Conservation (phyloP, 2,797 vertebrate species). For the Dallia pectoralis region DNA sequence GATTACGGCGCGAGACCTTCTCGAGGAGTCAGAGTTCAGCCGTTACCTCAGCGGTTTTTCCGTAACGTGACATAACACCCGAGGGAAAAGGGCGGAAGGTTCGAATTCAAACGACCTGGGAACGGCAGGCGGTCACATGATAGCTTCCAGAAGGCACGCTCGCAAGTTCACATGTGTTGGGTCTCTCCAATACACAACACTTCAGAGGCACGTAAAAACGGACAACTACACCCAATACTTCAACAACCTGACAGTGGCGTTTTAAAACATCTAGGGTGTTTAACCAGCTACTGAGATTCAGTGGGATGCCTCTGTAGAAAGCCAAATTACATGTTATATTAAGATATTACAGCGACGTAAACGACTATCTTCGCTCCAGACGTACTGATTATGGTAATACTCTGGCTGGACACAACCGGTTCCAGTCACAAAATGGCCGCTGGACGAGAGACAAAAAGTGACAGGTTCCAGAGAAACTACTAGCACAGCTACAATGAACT, state of each 20-base stretch:
- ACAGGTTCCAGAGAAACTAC: not conserved
- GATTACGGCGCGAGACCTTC: constrained; percentile 54
- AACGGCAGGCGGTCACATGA: constrained; percentile 28
- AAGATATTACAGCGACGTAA: not conserved
- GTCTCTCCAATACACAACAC: not conserved
- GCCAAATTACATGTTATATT: constrained; percentile 1
- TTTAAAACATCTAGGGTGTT: constrained; percentile 35
- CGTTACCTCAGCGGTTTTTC: constrained; percentile 63
- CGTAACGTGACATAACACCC: constrained; percentile 54
- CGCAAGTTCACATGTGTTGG: no score
- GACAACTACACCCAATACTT: constrained; percentile 29
- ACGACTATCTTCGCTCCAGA: not conserved
- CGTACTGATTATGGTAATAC: not conserved
- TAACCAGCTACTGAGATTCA: constrained; percentile 11
- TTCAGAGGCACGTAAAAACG: constrained; percentile 42
- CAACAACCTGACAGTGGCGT: constrained; percentile 3
- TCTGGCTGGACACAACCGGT: not conserved
- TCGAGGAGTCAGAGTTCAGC: constrained; percentile 63
- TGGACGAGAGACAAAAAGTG: not conserved
- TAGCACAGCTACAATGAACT: constrained; percentile 3
- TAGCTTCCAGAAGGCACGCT: constrained; percentile 4
- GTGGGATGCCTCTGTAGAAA: not conserved
- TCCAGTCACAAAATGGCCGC: not conserved
- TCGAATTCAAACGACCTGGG: constrained; percentile 30
- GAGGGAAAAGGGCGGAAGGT: constrained; percentile 34